Evolutionary conservation across 2,113 vertebrate species (phyloP), one percentile per base, ranked within the genome.

Genomic region (Psettodes erumei): DNA sequence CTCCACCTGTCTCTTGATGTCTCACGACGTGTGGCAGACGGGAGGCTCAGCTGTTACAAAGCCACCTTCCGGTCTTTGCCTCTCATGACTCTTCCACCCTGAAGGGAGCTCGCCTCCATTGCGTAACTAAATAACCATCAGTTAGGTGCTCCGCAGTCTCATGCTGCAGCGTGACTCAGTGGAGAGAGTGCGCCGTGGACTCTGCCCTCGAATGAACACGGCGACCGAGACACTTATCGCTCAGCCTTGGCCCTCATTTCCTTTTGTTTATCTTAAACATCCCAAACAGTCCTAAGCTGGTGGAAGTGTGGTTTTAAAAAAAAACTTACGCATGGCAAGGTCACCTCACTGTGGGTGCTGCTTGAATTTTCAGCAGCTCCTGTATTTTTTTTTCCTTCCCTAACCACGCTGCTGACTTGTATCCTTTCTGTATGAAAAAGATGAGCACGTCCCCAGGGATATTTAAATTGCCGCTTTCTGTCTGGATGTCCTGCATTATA

Each of bases 71-170:
- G 2, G 8, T 77, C 74, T 77, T 71, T 55, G n/a, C 55, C 62
- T 58, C 37, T 16, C 12, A 2, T 48, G 40, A 28, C 43, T n/a
- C 50, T 33, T 28, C 37, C 1, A 45, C 76, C 58, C 43, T 75
- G 64, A 59, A 54, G 65, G 71, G 71, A 67, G 51, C 48, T 37
- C 27, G 60, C 53, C 67, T 75, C 71, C 43, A 54, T 92, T 92
- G 85, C 77, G 30, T 89, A 92, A 93, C 89, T 84, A 63, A 88
- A 86, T 61, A 90, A 90, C 91, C 89, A 88, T 68, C 40, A 71
- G 76, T 79, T 19, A 23, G 82, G 56, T 75, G 42, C 67, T 50
- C 84, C 66, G 82, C 85, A 82, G 86, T 87, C 83, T 89, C 56
- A 43, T 88, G 83, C 86, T 83, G 78, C 85, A 83, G 84, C n/a